These are phyloP conservation scores for Himantopus leucocephalus DNA, from an alignment of 2,113 vertebrate genomes.

Conservation along the genomic window DNA sequence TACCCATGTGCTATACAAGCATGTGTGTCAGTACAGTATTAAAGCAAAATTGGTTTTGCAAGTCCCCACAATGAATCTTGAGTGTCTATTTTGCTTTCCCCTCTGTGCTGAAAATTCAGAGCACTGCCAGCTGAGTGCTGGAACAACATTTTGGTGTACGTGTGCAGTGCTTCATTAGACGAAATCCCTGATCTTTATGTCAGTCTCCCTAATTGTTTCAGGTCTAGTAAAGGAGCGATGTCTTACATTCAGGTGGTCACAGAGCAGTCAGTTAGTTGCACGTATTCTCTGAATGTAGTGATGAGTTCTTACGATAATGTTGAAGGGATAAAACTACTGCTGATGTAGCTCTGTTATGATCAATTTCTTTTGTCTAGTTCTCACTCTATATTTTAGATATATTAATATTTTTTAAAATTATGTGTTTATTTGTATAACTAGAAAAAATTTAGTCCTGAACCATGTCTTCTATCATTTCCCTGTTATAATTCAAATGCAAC, in stretches of 20 bases:
- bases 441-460: neutral
- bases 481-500: neutral
- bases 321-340: neutral
- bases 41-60: neutral
- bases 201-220: neutral
- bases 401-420: neutral
- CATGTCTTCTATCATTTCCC: neutral
- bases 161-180: neutral
- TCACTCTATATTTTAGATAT: neutral
- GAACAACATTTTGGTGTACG: neutral
- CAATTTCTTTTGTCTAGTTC: neutral
- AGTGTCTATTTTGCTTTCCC: neutral
- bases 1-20: neutral
- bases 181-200: neutral
- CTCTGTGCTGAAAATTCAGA: neutral
- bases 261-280: neutral
- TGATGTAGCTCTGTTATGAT: neutral
- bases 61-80: neutral
- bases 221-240: neutral
- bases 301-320: neutral
- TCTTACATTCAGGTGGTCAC: neutral
- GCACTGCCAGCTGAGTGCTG: neutral
- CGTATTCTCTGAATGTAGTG: fast-evolving
- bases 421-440: neutral
- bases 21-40: neutral